Base-by-base conservation (phyloP, 2,888 invertebrate genomes). In the Gymnosoma rotundatum region DNA sequence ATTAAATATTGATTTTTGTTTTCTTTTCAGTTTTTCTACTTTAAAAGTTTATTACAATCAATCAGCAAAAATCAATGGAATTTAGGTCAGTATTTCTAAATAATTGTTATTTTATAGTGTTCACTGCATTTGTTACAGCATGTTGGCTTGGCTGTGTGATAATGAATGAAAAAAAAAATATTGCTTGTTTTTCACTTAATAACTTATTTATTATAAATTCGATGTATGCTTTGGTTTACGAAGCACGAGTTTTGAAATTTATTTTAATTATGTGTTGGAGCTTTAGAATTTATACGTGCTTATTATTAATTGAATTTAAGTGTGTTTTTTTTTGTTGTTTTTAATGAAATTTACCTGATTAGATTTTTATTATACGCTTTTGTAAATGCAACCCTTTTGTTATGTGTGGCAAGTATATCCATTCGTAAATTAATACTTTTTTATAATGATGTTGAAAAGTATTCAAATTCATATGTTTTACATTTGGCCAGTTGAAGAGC, bases 181-280 rank as follows among this genome's bases (percentile, higher is more conserved):
- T 32, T 32, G 42, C 7, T 10, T 42, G 12, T 42, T 42, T 42
- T 42, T 42, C 38, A 42, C 12, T 42, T 42, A 12, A 12, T 42
- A 12, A 32, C 12, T 42, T 42, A 12, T 42, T 42, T 42, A 12
- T 4, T 12, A 1, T 12, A 10, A 2, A 12, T 42, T 42, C 12
- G 12, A 42, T 42, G 42, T 32, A 5, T 1, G 42, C 12, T 42
- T 42, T 12, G 42, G 4, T 16, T 1, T 12, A 48, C 2, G 2
- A 12, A 12, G 48, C 48, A 48, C 10, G 38, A 38, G 38, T 10
- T 38, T 25, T 38, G 38, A 60, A 54, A 60, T 45, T 64, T 18
- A 69, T 69, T 60, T 38, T 45, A 54, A 78, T 78, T 69, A 21
- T 66, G 36, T 56, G 48, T n/a, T 66, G 10, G 9, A 45, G n/a